phyloP scores from a whole-genome alignment of 2,888 invertebrate genomes.

The Diplazon laetatorius region DNA sequence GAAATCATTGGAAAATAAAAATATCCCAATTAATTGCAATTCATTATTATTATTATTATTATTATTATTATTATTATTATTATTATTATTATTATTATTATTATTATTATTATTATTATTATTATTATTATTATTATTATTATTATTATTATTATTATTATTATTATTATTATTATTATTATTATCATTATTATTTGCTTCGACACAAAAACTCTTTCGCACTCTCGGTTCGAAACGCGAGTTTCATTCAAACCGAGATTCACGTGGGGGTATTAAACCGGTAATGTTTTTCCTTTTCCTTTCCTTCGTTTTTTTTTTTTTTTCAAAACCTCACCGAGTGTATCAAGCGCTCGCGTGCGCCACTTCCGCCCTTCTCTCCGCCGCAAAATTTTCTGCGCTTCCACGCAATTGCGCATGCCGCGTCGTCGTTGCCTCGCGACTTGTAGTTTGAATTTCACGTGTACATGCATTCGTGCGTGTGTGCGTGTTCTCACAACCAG shows the following conservation, averaged over 20 bases:
- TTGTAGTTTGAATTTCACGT: conserved; percentile 14
- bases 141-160: too few species aligned
- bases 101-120: too few species aligned
- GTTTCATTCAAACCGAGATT: conserved; percentile 39
- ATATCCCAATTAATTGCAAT: too few species aligned
- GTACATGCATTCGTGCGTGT: neutral
- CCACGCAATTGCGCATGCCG: conserved; percentile 36
- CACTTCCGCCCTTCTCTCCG: conserved; percentile 46
- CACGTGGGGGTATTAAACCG: conserved; percentile 35
- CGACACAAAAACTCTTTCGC: conserved; percentile 15
- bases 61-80: too few species aligned
- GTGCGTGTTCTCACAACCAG: conserved; percentile 24
- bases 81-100: too few species aligned
- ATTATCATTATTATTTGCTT: conserved; percentile 1
- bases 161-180: neutral
- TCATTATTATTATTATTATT: too few species aligned
- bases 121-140: too few species aligned
- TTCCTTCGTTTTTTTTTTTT: conserved; percentile 39
- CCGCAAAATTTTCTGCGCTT: conserved; percentile 46
- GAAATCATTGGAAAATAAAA: too few species aligned
- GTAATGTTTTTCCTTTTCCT: conserved; percentile 40
- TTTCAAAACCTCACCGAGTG: neutral
- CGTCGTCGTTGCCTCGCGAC: conserved; percentile 19
- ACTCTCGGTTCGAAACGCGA: conserved; percentile 22
- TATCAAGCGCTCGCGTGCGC: conserved; percentile 5